A percentile compares a stretch with the other conserved stretches of the same genome.
These are phyloP conservation scores for Carollia perspicillata DNA, from an alignment of 2,113 vertebrate species.

Conservation along the genomic window DNA sequence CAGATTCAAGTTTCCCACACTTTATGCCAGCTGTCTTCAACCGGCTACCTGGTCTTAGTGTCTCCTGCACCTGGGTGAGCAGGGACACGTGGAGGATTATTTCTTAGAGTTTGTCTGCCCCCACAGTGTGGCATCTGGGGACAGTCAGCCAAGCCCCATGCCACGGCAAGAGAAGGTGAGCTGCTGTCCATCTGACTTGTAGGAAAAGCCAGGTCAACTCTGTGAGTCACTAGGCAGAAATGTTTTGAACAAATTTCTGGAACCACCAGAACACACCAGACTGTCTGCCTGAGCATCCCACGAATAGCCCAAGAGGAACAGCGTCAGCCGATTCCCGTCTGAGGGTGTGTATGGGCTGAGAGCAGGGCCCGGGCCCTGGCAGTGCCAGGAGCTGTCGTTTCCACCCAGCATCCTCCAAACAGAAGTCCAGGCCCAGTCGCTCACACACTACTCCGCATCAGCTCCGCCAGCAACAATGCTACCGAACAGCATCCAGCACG, in stretches of 20 bases:
- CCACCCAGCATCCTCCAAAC: not conserved
- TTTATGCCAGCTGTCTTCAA: not conserved
- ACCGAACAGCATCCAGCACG: not conserved
- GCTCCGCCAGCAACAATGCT: not conserved
- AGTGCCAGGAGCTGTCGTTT: not conserved
- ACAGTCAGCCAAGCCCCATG: not conserved
- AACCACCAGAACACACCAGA: not conserved
- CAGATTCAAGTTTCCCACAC: not conserved
- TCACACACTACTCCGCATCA: not conserved
- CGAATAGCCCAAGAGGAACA: accelerated
- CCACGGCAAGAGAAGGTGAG: not conserved
- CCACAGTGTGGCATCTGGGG: not conserved
- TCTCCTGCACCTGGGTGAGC: not conserved
- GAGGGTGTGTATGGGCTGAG: not conserved
- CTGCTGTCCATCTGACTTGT: not conserved
- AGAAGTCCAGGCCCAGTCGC: not conserved
- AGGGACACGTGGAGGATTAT: not conserved
- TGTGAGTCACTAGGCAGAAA: not conserved
- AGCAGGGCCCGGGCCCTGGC: no score
- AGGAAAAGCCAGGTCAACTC: not conserved
- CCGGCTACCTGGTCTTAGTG: not conserved
- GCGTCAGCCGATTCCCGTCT: accelerated
- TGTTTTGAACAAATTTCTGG: not conserved
- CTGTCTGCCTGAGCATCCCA: not conserved
- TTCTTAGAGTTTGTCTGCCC: not conserved